Evolutionary conservation across 2,888 invertebrate species (phyloP).

Genomic region (Galeopsomyia nigrocyanea): DNA sequence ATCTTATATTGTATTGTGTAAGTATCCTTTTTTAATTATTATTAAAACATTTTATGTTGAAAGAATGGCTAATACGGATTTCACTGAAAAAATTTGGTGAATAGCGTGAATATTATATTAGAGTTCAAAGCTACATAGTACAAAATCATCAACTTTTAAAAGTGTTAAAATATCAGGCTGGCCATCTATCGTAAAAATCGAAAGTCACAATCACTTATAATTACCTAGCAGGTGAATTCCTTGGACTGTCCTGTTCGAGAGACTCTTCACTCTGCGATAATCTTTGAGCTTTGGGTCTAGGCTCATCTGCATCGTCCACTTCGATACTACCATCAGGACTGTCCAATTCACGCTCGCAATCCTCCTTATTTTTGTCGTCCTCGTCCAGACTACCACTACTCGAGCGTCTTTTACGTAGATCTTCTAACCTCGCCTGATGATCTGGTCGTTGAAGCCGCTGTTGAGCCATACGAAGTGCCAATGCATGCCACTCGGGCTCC

Average conservation of each 20-base stretch:
- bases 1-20: too few species aligned
- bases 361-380: constrained; percentile 57
- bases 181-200: not conserved
- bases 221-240: constrained; percentile 55
- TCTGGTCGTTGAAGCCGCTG: constrained; percentile 66
- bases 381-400: constrained; percentile 61
- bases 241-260: constrained; percentile 61
- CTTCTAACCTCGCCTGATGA: constrained; percentile 60
- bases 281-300: constrained; percentile 45
- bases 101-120: too few species aligned
- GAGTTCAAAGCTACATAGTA: too few species aligned
- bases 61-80: too few species aligned
- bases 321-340: constrained; percentile 67
- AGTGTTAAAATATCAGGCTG: too few species aligned
- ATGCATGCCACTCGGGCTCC: constrained; percentile 66
- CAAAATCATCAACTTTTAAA: too few species aligned
- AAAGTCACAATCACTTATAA: not conserved
- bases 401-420: constrained; percentile 58
- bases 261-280: constrained; percentile 61
- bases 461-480: constrained; percentile 65
- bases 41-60: too few species aligned
- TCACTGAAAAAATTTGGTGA: too few species aligned
- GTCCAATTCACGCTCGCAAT: constrained; percentile 53
- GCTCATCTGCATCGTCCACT: constrained; percentile 63
- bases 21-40: too few species aligned